Base-by-base conservation (phyloP, 1,140 invertebrate genomes). In the Pollicipes pollicipes region DNA sequence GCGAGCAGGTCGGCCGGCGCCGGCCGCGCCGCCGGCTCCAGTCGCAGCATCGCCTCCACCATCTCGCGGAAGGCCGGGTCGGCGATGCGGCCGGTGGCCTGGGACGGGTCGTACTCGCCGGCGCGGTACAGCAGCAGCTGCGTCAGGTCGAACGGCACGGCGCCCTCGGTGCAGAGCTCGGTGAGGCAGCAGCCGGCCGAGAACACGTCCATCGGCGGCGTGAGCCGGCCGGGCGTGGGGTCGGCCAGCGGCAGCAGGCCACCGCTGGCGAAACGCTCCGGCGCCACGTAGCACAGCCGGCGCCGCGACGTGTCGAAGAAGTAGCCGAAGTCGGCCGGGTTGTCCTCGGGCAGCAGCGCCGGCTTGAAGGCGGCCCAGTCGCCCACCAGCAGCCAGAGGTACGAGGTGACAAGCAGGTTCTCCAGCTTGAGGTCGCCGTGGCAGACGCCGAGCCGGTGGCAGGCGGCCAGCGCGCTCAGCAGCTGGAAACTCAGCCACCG, bases 361-460 rank as follows among this genome's bases (percentile, higher is more conserved):
- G 97, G 97, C 80, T 99, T 99, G 79, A 95, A 99, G 10, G 93
- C 94, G 1, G 97, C 97, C 85, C 99, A 99, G 83, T 99, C 97
- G 13, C 95, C 92, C 1, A 99, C 78, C 27, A 97, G 82, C 17
- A 98, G 86, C 96, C 96, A 98, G 76, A 93, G 90, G 91, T 94
- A 98, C 35, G 94, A 94, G 0, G 96, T 98, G 45, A 99, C 87
- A 83, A 98, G 88, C 72, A 99, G 91, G 80, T 99, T 99, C 82
- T 99, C 95, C 70, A 97, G 80, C 84, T 99, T 99, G 58, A 99
- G 95, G 83, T 99, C 97, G 17, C 96, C 95, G 82, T 98, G 96
- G 78, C 91, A 97, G 58, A 98, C 91, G 24, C 78, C 78, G 72
- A 90, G 85, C 80, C 90, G 91, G 77, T 98, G 95, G 78, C 92